Conservation (phyloP, 2,113 vertebrate genomes). For the Vicugna pacos region DNA sequence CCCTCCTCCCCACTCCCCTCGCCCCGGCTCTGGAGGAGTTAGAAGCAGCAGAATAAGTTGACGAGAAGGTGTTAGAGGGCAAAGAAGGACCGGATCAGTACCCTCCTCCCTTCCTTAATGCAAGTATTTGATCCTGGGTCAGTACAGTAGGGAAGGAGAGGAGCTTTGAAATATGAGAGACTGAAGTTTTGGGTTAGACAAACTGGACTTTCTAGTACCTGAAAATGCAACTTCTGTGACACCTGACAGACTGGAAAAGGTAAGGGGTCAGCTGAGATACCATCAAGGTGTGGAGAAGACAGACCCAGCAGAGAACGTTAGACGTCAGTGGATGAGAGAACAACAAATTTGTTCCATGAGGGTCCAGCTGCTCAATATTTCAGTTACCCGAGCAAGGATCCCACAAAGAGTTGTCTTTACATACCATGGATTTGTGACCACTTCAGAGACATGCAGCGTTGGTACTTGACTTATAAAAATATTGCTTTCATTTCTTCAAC, state of each 20-base stretch:
- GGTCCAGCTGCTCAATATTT: not conserved
- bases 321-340: not conserved
- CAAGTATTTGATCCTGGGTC: not conserved
- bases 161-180: not conserved
- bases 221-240: not conserved
- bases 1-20: not conserved
- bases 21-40: not conserved
- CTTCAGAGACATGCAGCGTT: not conserved
- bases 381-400: not conserved
- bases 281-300: not conserved
- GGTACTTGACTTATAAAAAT: not conserved
- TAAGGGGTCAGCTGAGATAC: not conserved
- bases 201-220: not conserved
- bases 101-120: not conserved
- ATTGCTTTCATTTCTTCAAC: not conserved
- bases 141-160: not conserved
- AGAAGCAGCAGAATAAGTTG: not conserved
- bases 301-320: not conserved
- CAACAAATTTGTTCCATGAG: not conserved
- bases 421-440: not conserved
- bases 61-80: not conserved
- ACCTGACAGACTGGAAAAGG: not conserved
- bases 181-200: not conserved
- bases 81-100: not conserved
- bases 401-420: not conserved